Evolutionary conservation across 1,140 invertebrate genomes (phyloP), one percentile per base, ranked within the genome.

Genomic region (Brachionus koreanus): DNA sequence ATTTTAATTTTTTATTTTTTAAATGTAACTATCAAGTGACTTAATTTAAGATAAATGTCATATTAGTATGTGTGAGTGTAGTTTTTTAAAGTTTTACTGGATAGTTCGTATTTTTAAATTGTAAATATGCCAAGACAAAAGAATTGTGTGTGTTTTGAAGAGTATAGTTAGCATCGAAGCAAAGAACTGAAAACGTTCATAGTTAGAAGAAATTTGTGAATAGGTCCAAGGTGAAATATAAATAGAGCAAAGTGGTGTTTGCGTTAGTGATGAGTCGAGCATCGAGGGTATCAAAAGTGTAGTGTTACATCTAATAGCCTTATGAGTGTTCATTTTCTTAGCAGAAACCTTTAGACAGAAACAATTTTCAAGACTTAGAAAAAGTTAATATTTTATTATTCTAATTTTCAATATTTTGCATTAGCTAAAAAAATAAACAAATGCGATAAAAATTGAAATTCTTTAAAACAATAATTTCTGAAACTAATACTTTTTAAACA

Each of bases 401-500:
- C 37, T 39, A 37, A 16, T 39, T 69, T 69, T 69, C 65, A 69
- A 69, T 69, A 69, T 69, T 69, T 69, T 69, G 35, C 29, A 69
- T 37, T 37, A 69, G 35, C 65, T 69, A 69, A 69, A 69, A 37
- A 69, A 69, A 69, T 69, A 69, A 69, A 69, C 65, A 69, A 19
- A 37, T 69, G 33, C 33, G 16, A 37, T 39, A 37, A 39, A 69
- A 69, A 57, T 57, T 57, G 49, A 57, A 57, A 69, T 69, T 69
- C 65, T 69, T 69, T 69, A 69, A 69, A 69, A 69, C 65, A 69
- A 69, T 69, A 69, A 69, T 69, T 37, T 69, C 9, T 69, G 33
- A 69, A 69, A 69, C 65, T 69, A 69, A 69, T 69, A 69, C 65
- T 69, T 69, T 69, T 69, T 69, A 37, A 69, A 69, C 65, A 69